Percentiles rank a stretch among this genome's conserved stretches.
Evolutionary conservation across 2,888 invertebrate genomes (phyloP).

Genomic region (Synergus laeviventris): DNA sequence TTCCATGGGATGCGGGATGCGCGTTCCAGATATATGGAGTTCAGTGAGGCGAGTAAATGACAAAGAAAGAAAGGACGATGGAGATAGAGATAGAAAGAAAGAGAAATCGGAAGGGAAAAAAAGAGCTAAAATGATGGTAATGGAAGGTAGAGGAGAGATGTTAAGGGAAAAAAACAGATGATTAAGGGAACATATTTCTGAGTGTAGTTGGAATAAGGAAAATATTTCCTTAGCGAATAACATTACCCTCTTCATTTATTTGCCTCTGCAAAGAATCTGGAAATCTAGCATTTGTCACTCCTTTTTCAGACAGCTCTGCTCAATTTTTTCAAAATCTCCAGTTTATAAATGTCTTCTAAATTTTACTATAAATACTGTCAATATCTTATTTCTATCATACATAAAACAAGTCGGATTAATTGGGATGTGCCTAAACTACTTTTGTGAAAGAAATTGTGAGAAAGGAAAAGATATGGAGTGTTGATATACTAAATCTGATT

Average conservation of each 20-base stretch:
- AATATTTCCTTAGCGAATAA: neutral
- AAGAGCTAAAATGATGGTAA: constrained; percentile 36
- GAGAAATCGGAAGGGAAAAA: constrained; percentile 30
- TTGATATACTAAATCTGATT: neutral
- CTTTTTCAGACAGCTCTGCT: neutral
- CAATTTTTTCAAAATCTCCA: neutral
- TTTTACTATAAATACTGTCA: neutral
- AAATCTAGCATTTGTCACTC: neutral
- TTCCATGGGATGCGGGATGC: constrained; percentile 30
- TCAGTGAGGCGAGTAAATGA: constrained; percentile 32
- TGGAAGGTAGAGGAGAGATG: constrained; percentile 19
- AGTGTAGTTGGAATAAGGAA: constrained; percentile 1
- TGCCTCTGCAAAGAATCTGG: neutral
- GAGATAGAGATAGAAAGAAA: constrained; percentile 44
- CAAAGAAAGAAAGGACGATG: constrained; percentile 37
- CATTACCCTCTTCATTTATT: constrained; percentile 13
- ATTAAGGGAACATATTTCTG: constrained; percentile 21
- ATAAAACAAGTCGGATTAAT: neutral
- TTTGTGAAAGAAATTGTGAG: neutral
- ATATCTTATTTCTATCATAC: too few species aligned
- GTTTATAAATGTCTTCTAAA: too few species aligned
- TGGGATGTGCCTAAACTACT: neutral
- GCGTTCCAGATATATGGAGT: constrained; percentile 29
- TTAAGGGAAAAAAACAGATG: constrained; percentile 37
- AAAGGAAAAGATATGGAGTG: neutral